Evolutionary conservation across 2,113 vertebrate genomes (phyloP), one percentile per base, ranked within the genome.

Genomic region (Sylvia atricapilla): DNA sequence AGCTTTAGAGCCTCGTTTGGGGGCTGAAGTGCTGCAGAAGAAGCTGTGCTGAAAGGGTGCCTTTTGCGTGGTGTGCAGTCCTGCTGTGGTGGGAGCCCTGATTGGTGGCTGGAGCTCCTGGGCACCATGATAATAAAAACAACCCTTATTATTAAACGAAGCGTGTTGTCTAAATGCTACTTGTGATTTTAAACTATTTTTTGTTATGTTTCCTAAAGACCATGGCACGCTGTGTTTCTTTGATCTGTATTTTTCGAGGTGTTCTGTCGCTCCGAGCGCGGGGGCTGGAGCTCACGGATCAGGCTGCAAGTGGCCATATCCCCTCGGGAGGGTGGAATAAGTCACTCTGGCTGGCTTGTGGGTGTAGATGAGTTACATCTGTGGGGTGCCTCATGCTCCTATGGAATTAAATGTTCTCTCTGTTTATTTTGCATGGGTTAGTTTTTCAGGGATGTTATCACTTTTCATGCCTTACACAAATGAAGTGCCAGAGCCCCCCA

Each of bases 201-300:
- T 63, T 35, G 10, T 47, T 15, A 4, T 2, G 9, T 60, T 84
- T 83, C 28, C 11, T 7, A 33, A 78, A 82, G 66, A 55, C 21
- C 22, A 0, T 2, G 47, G 55, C 1, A 5, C 10, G 4, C 47
- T 0, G 1, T 68, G 64, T 84, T 89, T 67, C 64, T 87, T 50
- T 56, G 76, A 30, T 47, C 27, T 64, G 23, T 93, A 21, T 72
- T 90, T 74, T 67, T 24, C 10, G 50, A 52, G 44, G 8, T 47
- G 52, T 33, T 56, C 16, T 49, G 46, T 92, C 43, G 23, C 73
- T 83, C 22, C 0, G 7, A 28, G 75, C 0, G 1, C 0, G 11
- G 83, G 50, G 84, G 59, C 66, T 84, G 59, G 30, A 81, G 89
- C 33, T 84, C 11, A 19, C 0, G 5, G 73, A 53, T 74, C 50